Evolutionary conservation across 2,797 vertebrate species (phyloP).

Genomic region (Eremophila alpestris): DNA sequence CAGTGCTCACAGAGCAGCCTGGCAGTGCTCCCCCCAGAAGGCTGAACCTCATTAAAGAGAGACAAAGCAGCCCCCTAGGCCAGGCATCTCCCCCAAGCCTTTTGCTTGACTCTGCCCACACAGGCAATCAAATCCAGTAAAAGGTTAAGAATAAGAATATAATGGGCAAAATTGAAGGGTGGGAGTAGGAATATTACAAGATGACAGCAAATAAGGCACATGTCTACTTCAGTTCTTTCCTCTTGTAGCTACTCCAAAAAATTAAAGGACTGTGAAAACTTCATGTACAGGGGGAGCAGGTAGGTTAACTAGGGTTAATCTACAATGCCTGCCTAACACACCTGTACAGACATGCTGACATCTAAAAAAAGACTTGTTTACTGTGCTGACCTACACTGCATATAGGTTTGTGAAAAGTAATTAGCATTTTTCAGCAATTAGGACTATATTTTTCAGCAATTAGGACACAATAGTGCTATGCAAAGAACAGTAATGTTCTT

Average conservation of each 20-base stretch:
- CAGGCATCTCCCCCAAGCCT: rapidly evolving
- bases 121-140: background rate
- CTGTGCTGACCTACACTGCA: background rate
- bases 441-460: background rate
- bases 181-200: background rate
- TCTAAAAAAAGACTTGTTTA: background rate
- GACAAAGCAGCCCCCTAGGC: background rate
- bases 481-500: background rate
- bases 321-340: background rate
- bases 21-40: background rate
- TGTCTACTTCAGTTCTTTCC: background rate
- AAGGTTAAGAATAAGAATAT: background rate
- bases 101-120: background rate
- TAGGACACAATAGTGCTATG: background rate
- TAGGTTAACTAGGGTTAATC: background rate
- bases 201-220: background rate
- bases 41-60: background rate
- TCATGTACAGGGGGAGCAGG: background rate
- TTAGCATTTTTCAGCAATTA: background rate
- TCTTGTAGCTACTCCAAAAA: background rate
- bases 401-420: background rate
- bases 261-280: background rate
- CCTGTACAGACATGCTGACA: background rate
- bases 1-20: background rate
- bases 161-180: background rate